Evolutionary conservation across 2,888 invertebrate genomes (phyloP).

Genomic region (Hypercompe scribonia): DNA sequence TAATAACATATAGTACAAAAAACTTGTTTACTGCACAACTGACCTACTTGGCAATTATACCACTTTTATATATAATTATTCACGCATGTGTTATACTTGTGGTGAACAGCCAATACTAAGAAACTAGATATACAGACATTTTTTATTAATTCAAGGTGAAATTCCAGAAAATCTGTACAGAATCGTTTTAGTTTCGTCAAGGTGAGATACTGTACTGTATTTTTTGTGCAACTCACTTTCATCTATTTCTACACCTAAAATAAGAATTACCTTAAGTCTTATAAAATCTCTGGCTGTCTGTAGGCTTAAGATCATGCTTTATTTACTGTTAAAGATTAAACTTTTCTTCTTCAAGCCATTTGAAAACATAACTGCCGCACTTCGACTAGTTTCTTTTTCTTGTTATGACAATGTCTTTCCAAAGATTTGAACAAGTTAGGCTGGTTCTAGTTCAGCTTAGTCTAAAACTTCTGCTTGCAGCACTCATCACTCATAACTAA

Average conservation of each 20-base stretch:
- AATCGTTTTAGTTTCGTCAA: slow-evolving; percentile 16
- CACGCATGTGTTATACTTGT: slow-evolving; percentile 46
- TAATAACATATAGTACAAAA: slow-evolving; percentile 23
- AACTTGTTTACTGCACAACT: slow-evolving; percentile 33
- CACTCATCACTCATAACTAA: no score
- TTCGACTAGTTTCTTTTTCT: no score
- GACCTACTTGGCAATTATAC: slow-evolving; percentile 69
- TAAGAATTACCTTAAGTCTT: not conserved
- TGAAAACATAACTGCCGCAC: no score
- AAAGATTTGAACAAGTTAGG: not conserved
- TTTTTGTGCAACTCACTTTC: not conserved
- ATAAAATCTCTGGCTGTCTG: not conserved
- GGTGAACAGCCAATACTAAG: slow-evolving; percentile 2
- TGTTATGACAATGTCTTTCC: no score
- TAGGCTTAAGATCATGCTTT: no score
- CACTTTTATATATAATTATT: slow-evolving; percentile 59
- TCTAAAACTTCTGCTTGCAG: no score
- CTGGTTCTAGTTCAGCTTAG: no score
- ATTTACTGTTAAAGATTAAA: no score
- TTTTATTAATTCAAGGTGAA: slow-evolving; percentile 5
- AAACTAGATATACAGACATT: not conserved
- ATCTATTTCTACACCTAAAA: not conserved
- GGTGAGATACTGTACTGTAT: slow-evolving; percentile 3
- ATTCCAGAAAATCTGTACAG: slow-evolving; percentile 14
- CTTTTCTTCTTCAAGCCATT: not conserved